These are phyloP conservation scores for Todus mexicanus DNA, from an alignment of 2,797 vertebrate genomes.

Conservation along the genomic window DNA sequence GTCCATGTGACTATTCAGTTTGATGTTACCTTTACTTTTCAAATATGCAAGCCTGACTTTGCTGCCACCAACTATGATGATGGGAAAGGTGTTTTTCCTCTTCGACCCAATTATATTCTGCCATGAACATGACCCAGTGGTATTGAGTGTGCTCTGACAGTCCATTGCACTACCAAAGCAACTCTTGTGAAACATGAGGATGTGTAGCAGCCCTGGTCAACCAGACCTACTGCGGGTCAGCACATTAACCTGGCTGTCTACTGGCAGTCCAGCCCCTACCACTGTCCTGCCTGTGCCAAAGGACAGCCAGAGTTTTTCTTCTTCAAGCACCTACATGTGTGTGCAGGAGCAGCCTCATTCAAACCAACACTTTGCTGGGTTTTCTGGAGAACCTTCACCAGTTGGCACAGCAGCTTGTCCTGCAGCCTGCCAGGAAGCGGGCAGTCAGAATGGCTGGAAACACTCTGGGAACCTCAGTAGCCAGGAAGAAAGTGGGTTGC, in stretches of 20 bases:
- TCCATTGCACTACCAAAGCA: not conserved
- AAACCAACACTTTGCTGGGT: not conserved
- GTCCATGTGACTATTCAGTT: not conserved
- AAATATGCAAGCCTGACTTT: not conserved
- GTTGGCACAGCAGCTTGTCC: not conserved
- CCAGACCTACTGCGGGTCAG: not conserved
- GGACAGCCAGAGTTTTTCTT: not conserved
- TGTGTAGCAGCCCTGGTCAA: not conserved
- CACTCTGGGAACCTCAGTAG: rapidly evolving
- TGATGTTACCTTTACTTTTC: not conserved
- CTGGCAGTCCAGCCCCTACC: not conserved
- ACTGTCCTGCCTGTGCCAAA: not conserved
- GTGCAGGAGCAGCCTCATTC: not conserved
- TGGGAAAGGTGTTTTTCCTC: not conserved
- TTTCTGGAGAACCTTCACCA: not conserved
- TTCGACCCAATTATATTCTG: not conserved
- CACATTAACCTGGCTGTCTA: too few species aligned
- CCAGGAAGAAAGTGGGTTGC: rapidly evolving
- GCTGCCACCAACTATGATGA: not conserved
- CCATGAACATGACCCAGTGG: rapidly evolving
- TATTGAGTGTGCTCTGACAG: not conserved
- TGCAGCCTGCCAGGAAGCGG: not conserved
- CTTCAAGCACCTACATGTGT: not conserved
- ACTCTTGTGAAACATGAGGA: not conserved
- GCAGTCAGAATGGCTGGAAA: not conserved